Percentiles rank a stretch among this genome's conserved stretches.
These are phyloP conservation scores for Aporophyla lueneburgensis DNA, from an alignment of 2,888 invertebrate species.

Conservation along the genomic window DNA sequence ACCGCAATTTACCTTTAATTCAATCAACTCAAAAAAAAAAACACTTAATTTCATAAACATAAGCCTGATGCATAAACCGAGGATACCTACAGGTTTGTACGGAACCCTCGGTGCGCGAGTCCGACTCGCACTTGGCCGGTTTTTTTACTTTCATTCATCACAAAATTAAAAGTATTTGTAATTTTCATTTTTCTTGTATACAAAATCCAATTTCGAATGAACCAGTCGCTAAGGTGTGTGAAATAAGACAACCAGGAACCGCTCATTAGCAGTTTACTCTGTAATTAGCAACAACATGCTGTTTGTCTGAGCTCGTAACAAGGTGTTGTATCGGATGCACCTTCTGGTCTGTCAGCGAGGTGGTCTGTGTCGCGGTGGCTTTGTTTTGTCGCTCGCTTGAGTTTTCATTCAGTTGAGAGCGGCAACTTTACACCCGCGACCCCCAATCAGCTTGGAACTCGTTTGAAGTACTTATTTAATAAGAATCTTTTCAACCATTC, in stretches of 20 bases:
- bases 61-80: too few species aligned
- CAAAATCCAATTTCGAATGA: not conserved
- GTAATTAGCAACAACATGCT: not conserved
- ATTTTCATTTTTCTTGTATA: too few species aligned
- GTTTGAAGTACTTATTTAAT: not conserved
- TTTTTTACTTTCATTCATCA: not conserved
- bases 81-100: too few species aligned
- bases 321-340: not conserved
- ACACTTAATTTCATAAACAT: too few species aligned
- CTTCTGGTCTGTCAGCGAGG: not conserved
- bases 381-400: not conserved
- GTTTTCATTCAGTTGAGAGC: not conserved
- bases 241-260: not conserved
- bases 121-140: too few species aligned
- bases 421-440: not conserved
- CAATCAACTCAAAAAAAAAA: too few species aligned
- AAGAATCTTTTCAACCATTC: not conserved
- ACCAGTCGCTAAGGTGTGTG: not conserved
- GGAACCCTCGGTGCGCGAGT: too few species aligned
- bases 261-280: not conserved
- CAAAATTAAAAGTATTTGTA: too few species aligned
- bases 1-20: too few species aligned
- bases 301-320: not conserved
- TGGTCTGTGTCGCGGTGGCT: too few species aligned
- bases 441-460: not conserved